Evolutionary conservation across 1,140 invertebrate genomes (phyloP), one percentile per base, ranked within the genome.

Genomic region (Carposina sasakii): DNA sequence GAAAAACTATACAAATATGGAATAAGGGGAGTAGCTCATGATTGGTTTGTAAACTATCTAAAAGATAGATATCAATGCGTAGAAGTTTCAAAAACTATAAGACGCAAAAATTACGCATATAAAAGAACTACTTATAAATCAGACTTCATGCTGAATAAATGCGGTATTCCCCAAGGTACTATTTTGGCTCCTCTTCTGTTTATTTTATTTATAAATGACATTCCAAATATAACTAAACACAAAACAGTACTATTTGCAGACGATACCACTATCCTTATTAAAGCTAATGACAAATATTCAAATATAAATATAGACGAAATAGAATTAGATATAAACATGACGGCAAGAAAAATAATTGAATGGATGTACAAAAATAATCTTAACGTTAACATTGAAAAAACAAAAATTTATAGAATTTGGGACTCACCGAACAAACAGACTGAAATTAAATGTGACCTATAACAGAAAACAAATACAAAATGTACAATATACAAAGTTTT

Each of bases 171-270:
- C 16, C 44, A 46, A 16, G 44, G 44, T 9, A 46, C 31, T 26
- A 33, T 46, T 24, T 28, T 46, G 13, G 31, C n/a, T 17, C 31
- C 43, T 2, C 17, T 45, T 13, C 22, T 45, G 20, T 45, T 45
- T 45, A 15, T 45, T 22, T 31, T 45, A 19, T 45, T 33, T 22
- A 33, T 45, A 12, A 45, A 45, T 45, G 43, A 45, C 20, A 10
- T 45, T 8, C 30, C 43, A 20, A 23, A 19, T 10, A 23, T 21
- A 20, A 45, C 17, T 22, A 22, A 21, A 5, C 20, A 45, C 34
- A 45, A 33, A 13, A 26, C 21, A 16, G 13, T 45, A 21, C 30
- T 33, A 1, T 56, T 51, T 48, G 48, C 48, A 20, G 54, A 47
- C 26, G 48, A 51, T 17, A 47, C 39, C 13, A 48, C 43, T 22